These are phyloP conservation scores for Agapostemon virescens DNA, from an alignment of 2,888 invertebrate genomes.

Conservation along the genomic window DNA sequence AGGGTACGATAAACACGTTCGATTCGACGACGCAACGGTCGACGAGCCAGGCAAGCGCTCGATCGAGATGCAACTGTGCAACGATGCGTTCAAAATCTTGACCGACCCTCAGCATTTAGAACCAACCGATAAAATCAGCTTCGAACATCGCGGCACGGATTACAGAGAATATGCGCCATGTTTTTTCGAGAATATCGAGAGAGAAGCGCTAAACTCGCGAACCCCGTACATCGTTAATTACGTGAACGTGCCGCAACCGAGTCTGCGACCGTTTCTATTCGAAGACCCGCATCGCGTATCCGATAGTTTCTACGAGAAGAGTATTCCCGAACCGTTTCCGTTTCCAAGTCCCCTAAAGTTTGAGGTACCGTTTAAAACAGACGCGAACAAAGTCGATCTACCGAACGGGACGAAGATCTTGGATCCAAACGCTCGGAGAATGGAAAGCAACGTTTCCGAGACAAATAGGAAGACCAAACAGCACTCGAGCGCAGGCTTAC, in stretches of 20 bases:
- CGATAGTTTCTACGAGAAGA: not conserved
- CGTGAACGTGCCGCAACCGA: conserved; percentile 15
- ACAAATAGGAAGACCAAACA: not conserved
- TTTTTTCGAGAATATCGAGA: not conserved
- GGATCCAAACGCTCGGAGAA: not conserved
- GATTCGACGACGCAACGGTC: conserved; percentile 16
- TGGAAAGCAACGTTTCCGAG: not conserved
- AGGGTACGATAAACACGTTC: conserved; percentile 24
- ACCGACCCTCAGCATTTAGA: not conserved
- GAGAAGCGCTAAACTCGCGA: not conserved
- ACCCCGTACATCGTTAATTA: conserved; percentile 35
- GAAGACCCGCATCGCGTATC: not conserved
- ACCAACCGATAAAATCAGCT: not conserved
- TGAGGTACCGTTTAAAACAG: conserved; percentile 1
- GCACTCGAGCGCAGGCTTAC: not conserved
- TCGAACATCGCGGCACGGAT: not conserved
- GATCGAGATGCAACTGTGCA: conserved; percentile 36
- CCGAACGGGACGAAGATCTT: not conserved
- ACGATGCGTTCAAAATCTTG: conserved; percentile 36
- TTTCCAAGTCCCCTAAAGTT: not conserved
- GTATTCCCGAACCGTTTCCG: not conserved
- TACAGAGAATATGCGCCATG: not conserved
- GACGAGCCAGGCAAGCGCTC: not conserved
- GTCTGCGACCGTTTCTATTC: conserved; percentile 5
- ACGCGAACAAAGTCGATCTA: too few relatives aligned